These are phyloP conservation scores for Drosophila mimica DNA, from an alignment of 2,888 invertebrate genomes.

Conservation along the genomic window DNA sequence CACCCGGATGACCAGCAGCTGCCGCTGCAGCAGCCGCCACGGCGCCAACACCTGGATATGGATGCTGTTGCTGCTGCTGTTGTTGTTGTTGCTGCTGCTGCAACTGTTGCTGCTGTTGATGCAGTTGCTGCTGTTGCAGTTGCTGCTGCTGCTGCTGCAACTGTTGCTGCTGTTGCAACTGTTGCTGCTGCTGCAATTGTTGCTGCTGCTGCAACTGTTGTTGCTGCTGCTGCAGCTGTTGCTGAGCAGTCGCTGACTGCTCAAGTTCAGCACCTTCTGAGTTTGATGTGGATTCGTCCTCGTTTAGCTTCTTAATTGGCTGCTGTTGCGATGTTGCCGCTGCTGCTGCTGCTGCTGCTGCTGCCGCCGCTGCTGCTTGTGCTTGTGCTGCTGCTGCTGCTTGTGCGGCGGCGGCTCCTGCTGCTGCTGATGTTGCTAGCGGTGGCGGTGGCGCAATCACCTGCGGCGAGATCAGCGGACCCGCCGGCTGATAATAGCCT, in stretches of 20 bases:
- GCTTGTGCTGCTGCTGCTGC: slow-evolving; percentile 67
- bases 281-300: slow-evolving; percentile 61
- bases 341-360: slow-evolving; percentile 54
- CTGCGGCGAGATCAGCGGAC: slow-evolving; percentile 92
- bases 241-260: slow-evolving; percentile 1
- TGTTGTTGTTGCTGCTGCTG: slow-evolving; percentile 59
- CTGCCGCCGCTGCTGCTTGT: slow-evolving; percentile 60
- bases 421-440: slow-evolving; percentile 55
- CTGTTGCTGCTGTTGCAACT: neutral
- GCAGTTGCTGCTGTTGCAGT: slow-evolving; percentile 55
- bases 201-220: slow-evolving; percentile 63
- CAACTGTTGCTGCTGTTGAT: slow-evolving; percentile 31
- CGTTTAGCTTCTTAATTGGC: slow-evolving; percentile 74
- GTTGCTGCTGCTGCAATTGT: slow-evolving; percentile 33
- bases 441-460: slow-evolving; percentile 84
- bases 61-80: slow-evolving; percentile 79
- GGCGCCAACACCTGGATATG: slow-evolving; percentile 77
- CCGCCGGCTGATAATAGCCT: slow-evolving; percentile 97
- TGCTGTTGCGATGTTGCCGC: slow-evolving; percentile 55
- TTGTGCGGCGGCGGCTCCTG: slow-evolving; percentile 37
- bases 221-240: slow-evolving; percentile 45
- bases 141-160: slow-evolving; percentile 74
- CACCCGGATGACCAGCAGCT: slow-evolving; percentile 82
- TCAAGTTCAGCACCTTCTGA: neutral
- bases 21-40: slow-evolving; percentile 83